Base-by-base conservation (phyloP, 2,797 vertebrate species). In the Pantherophis alleghaniensis region DNA sequence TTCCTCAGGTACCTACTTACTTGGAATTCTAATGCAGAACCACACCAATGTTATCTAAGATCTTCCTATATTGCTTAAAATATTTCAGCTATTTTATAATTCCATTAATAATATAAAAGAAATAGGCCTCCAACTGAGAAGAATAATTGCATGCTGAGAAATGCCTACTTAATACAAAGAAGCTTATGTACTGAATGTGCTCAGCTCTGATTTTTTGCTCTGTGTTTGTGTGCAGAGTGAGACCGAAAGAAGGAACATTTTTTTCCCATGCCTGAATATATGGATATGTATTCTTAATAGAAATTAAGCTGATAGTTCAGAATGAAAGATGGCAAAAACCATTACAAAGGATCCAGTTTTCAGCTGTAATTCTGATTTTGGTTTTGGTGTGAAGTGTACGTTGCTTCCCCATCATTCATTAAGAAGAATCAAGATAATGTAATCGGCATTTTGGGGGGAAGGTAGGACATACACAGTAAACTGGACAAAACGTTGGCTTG, bases 281-380 rank as follows among this genome's bases (percentile, higher is more conserved):
- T 59, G 14, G 88, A 87, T 53, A 86, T 86, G 91, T 89, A 10
- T 24, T 93, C 2, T 20, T 47, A 20, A 92, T 91, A 88, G 18
- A 63, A 47, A 86, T 88, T 47, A 59, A 42, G 74, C 74, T 47
- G 37, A 47, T 83, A 47, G 26, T 94, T 95, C 92, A 83, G 91
- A 83, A 92, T 0, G 7, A 89, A 55, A 88, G 63, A 92, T 96
- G 89, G 90, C 53, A 14, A 91, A 61, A 97, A 93, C 92, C 26
- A 59, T 94, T 74, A 74, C 92, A 96, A 96, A 96, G 95, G 96
- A 94, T 93, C 96, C 96, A 96, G 95, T 97, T 96, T 96, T 96
- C 96, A 94, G 89, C n/a, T 56, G 86, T 88, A 95, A 97, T 87
- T 57, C 86, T 32, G 16, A n/a, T n/a, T 32, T 57, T 32, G 53